Base-by-base conservation (phyloP, 2,113 vertebrate species). In the Ranitomeya imitator region DNA sequence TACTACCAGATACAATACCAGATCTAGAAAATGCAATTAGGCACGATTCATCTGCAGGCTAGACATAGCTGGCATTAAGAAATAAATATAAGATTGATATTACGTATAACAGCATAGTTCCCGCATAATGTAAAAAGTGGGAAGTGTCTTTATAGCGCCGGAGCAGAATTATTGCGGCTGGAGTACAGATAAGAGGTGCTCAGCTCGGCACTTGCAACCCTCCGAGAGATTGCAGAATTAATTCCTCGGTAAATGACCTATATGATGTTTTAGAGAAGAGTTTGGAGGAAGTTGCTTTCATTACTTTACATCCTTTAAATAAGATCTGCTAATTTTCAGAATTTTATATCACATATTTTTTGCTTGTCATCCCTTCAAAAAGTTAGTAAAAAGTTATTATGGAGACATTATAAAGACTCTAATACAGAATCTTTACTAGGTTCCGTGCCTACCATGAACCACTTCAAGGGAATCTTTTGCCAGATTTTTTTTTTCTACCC, bases 21-120 rank as follows among this genome's bases (percentile, higher is more conserved):
- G 73, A 77, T 78, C 87, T 78, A 60, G 31, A 83, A 88, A 88
- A 88, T 83, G 73, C 45, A 83, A 88, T 88, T 83, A 88, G 7
- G 45, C 14, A 23, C 79, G 51, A 79, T 79, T 54, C 45, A 37
- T 78, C 45, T 67, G 18, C 73, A 37, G 26, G 45, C 83, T 69
- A n/a, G 51, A 76, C 15, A 88, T 67, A 26, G 80, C 57, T 57
- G 65, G 79, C 57, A 71, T 55, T 80, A 80, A 19, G 59, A 69
- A 69, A 80, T 69, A 69, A 54, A 84, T 71, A 81, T 54, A 65
- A 84, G 60, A 76, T 67, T 11, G 59, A 65, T 78, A 69, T 54
- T 85, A 45, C 74, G 71, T 67, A 79, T 79, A 67, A 55, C 60
- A 65, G 65, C 59, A 83, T 78, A 55, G 21, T 82, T 37, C 18